Base-by-base conservation (phyloP, 1,140 invertebrate species). In the Monomorium pharaonis region DNA sequence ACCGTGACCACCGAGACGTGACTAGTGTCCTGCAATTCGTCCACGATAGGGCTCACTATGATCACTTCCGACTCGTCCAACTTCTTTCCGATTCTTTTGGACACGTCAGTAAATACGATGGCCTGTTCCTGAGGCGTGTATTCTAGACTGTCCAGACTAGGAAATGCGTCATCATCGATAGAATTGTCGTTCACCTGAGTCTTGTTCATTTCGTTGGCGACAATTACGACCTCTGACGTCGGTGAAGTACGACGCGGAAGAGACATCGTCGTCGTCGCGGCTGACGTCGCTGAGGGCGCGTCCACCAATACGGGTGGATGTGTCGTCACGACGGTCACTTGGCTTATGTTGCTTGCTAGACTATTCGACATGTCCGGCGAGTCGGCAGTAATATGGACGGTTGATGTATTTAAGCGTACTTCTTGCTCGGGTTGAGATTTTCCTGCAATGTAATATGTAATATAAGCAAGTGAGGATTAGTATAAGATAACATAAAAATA, bases 1-100 rank as follows among this genome's bases (percentile, higher is more conserved):
- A 98, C 98, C 7, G 97, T 98, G 42, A 98, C 98, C 42, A 98
- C 98, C 2, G 98, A 98, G 42, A 98, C 97, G 92, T 98, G 98
- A 94, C 97, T 98, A 85, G 97, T 98, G 93, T 98, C 97, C 91
- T 96, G 95, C 3, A 94, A 86, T 75, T 92, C 93, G 60, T 94
- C 93, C 51, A 94, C 90, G 27, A 96, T 96, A 0, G 97, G 96
- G 92, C 97, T 97, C 10, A 97, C 96, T 84, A 97, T 97, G 24
- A 97, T 89, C 3, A 98, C 97, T 93, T 98, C 98, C 88, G 97
- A 98, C 92, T 98, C 97, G 93, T 98, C 98, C 60, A 98, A 91
- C 89, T 97, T 97, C 84, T 96, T 96, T 44, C 94, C 94, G 7
- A 95, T 92, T 65, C 93, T 95, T 74, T 95, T 95, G 1, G 93